Evolutionary conservation across 2,888 invertebrate genomes (phyloP).

Genomic region (Ophion obscuratus): DNA sequence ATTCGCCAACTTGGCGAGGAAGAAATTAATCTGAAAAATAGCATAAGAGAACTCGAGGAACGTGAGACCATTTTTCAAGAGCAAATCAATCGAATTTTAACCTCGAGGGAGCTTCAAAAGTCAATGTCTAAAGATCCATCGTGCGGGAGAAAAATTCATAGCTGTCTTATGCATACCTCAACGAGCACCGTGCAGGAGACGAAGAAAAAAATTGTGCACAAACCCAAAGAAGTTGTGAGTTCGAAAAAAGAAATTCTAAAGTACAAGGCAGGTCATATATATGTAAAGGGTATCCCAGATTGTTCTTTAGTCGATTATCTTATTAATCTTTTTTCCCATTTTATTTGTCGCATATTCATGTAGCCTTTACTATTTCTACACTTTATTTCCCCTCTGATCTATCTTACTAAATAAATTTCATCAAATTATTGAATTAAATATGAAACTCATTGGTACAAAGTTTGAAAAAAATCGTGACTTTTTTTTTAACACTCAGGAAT

Average conservation of each 20-base stretch:
- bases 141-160: slow-evolving; percentile 54
- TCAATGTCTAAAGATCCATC: background rate
- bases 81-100: slow-evolving; percentile 75
- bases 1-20: slow-evolving; percentile 77
- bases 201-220: slow-evolving; percentile 61
- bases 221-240: slow-evolving; percentile 60
- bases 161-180: slow-evolving; percentile 56
- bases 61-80: slow-evolving; percentile 74
- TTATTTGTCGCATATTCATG: background rate
- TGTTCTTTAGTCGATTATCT: background rate
- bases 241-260: background rate
- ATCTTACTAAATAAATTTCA: background rate
- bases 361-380: background rate
- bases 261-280: background rate
- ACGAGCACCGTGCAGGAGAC: slow-evolving; percentile 55
- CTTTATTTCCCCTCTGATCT: background rate
- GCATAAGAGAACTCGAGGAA: slow-evolving; percentile 76
- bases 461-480: background rate
- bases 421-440: background rate
- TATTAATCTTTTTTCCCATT: background rate
- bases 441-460: background rate
- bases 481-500: background rate
- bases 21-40: slow-evolving; percentile 75
- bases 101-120: slow-evolving; percentile 65
- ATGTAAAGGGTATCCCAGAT: background rate